These are phyloP conservation scores for Geotrypetes seraphini DNA, from an alignment of 2,797 vertebrate species.

Conservation along the genomic window DNA sequence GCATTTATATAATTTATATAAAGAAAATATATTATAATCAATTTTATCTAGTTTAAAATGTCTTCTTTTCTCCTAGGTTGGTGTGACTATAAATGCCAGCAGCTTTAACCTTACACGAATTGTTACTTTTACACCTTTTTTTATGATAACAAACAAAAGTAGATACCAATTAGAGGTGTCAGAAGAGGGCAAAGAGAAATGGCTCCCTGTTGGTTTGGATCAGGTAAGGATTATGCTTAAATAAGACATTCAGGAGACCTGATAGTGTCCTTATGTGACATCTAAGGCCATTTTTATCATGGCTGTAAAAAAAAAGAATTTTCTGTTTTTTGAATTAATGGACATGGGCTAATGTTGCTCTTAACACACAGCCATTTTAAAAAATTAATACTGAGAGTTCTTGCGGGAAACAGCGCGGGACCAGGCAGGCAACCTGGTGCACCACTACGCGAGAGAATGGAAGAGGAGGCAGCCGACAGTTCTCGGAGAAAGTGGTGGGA, in stretches of 20 bases:
- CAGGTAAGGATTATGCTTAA: constrained; percentile 57
- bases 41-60: background rate
- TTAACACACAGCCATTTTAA: too few relatives aligned
- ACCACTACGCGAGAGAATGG: too few relatives aligned
- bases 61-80: constrained; percentile 57
- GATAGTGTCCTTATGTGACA: too few relatives aligned
- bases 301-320: too few relatives aligned
- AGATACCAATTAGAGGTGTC: constrained; percentile 69
- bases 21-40: background rate
- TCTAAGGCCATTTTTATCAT: background rate
- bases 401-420: too few relatives aligned
- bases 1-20: background rate
- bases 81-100: constrained; percentile 85
- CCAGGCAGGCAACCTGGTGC: too few relatives aligned
- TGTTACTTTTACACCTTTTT: constrained; percentile 90
- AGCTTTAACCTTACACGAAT: constrained; percentile 95
- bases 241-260: too few relatives aligned
- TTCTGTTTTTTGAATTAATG: too few relatives aligned
- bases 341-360: too few relatives aligned
- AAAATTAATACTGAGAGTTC: too few relatives aligned
- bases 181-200: constrained; percentile 70
- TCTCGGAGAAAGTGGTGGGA: too few relatives aligned
- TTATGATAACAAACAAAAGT: constrained; percentile 87
- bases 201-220: constrained; percentile 70
- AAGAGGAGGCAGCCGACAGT: too few relatives aligned